Base-by-base conservation (phyloP, 2,797 vertebrate species). In the Numenius phaeopus region DNA sequence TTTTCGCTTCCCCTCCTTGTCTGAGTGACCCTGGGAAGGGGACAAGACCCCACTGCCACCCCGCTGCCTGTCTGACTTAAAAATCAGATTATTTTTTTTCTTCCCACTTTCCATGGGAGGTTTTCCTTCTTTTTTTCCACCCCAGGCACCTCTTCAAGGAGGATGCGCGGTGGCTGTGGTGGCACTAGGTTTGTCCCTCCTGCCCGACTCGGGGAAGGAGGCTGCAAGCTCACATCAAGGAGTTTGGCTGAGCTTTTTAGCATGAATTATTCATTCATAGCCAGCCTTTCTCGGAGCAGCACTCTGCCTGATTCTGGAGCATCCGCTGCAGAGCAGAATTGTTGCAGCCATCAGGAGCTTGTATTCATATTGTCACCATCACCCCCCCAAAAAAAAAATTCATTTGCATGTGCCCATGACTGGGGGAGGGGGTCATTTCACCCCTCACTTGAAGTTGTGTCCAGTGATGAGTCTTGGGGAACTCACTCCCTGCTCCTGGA, bases 401-500 rank as follows among this genome's bases (percentile, higher is more conserved):
- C 12, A 37, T 49, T 39, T 42, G 7, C 7, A 4, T 3, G 17
- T n/a, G 24, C 37, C 37, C 27, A 24, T 8, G 5, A 27, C 0
- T 10, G 26, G 27, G 40, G 19, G n/a, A 7, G n/a, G 32, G 23
- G 9, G 3, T 49, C 29, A 21, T 59, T 52, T 70, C 27, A 12
- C 18, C 30, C 64, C 62, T 64, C 1, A 0, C 40, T 49, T 52
- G 8, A 39, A 75, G 29, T 10, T 2, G 1, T 46, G 50, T 49
- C 26, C 77, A 26, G n/a, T 0, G 1, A 6, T 14, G 40, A 64
- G 46, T n/a, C 40, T 61, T 1, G 0, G 17, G 32, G 26, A 9
- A 40, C 2, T 1, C 4, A 2, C n/a, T 47, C 54, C n/a, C 70
- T 46, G 5, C 15, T 62, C 49, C 49, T 34, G n/a, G 27, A 32